Evolutionary conservation across 1,140 invertebrate genomes (phyloP), one percentile per base, ranked within the genome.

Genomic region (Cryptotermes secundus): DNA sequence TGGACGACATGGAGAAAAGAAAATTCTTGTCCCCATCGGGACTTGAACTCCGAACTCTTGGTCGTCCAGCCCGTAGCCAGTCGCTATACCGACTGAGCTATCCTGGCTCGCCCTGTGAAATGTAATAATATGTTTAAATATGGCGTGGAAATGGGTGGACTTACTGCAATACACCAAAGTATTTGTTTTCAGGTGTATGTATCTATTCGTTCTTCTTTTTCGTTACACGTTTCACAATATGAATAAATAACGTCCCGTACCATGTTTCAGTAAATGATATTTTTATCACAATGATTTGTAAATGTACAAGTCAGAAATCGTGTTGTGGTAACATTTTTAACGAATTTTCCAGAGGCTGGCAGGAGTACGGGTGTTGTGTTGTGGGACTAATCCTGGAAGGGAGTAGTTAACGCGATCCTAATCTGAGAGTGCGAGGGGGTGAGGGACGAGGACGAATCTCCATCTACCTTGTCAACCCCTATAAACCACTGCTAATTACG

Each of bases 401-500:
- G 26, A 31, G n/a, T n/a, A 72, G 59, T 31, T 6, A 72, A 72
- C 59, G 59, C 59, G 59, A 72, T 72, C 2, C 26, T 72, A 72
- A 72, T 72, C 59, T n/a, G 38, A 12, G 19, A 38, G 9, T 42
- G 38, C 22, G 22, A 10, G 35, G 2, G 26, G 81, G 80, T 42
- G n/a, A 14, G 45, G 38, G 24, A 53, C 1, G 6, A 31, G 81
- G 45, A 82, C 34, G 81, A 38, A 49, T 42, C 24, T 19, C 4
- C 81, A 82, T 45, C 81, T 19, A 82, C 81, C 81, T 82, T 82
- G 81, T 82, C 81, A 82, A 82, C 81, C 81, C 81, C 81, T 82
- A 82, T 82, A 82, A 82, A 82, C 81, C 81, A 82, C 36, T 82
- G 81, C 26, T 82, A 82, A 82, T 82, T 82, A 53, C 81, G 42